phyloP scores from a whole-genome alignment of 1,140 invertebrate species.

The Drosophila chauvacae region DNA sequence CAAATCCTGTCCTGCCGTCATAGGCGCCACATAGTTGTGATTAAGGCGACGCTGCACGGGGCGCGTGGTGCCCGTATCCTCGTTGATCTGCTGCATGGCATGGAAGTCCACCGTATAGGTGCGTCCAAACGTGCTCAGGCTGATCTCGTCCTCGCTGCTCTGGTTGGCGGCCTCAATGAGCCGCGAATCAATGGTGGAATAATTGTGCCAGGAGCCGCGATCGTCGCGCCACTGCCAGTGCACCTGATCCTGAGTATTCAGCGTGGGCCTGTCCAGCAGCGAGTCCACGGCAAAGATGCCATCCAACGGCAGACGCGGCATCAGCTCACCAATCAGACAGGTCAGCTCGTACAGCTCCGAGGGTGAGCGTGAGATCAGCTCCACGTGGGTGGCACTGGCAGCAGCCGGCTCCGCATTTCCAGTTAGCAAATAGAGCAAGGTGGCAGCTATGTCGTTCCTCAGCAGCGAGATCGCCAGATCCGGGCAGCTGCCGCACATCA shows the following conservation, averaged over 20 bases:
- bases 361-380: constrained; percentile 94
- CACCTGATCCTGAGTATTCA: constrained; percentile 90
- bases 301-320: constrained; percentile 96
- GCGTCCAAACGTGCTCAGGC: constrained; percentile 94
- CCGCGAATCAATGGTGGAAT: constrained; percentile 88
- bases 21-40: constrained; percentile 76
- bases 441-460: constrained; percentile 97
- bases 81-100: constrained; percentile 99
- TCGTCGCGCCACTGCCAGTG: constrained; percentile 99
- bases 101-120: constrained; percentile 98
- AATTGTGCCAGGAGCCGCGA: constrained; percentile 91
- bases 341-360: constrained; percentile 99
- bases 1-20: constrained; percentile 69
- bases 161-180: constrained; percentile 94
- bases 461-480: constrained; percentile 95
- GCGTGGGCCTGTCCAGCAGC: constrained; percentile 91
- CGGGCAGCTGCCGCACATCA: constrained; percentile 97
- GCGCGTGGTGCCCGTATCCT: constrained; percentile 96
- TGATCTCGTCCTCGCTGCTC: constrained; percentile 97
- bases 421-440: constrained; percentile 95
- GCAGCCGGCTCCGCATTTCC: constrained; percentile 88
- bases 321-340: constrained; percentile 96
- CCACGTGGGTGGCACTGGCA: constrained; percentile 87
- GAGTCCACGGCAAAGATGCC: constrained; percentile 97
- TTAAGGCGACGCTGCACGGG: constrained; percentile 91